Evolutionary conservation across 2,888 invertebrate genomes (phyloP).

Genomic region (Scaptomyza cyrtandrae): DNA sequence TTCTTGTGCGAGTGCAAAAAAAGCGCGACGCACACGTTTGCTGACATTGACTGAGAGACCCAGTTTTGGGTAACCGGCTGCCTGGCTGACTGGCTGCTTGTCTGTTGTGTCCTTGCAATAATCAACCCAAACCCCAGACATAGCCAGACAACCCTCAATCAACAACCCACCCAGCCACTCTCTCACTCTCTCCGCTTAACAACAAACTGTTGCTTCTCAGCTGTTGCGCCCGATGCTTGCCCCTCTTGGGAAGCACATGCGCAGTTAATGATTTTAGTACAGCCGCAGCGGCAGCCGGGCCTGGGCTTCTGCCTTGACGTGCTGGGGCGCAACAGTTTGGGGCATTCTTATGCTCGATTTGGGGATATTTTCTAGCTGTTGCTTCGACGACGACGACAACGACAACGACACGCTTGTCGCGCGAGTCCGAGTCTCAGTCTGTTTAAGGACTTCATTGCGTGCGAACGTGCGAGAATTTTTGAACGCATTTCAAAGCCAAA

Average conservation of each 20-base stretch:
- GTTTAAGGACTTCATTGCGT: constrained; percentile 77
- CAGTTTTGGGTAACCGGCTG: constrained; percentile 68
- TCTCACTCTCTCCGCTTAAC: constrained; percentile 18
- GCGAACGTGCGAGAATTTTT: constrained; percentile 67
- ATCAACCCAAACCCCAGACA: neutral
- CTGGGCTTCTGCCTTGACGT: constrained; percentile 26
- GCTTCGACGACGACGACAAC: constrained; percentile 50
- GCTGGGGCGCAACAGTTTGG: constrained; percentile 73
- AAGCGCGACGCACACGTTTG: constrained; percentile 31
- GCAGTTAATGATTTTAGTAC: constrained; percentile 59
- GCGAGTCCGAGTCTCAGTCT: constrained; percentile 46
- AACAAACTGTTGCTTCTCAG: constrained; percentile 80
- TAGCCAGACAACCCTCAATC: neutral
- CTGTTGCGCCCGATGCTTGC: constrained; percentile 42
- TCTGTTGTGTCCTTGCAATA: constrained; percentile 32
- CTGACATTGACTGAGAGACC: constrained; percentile 80
- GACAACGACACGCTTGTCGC: neutral
- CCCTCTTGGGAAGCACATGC: constrained; percentile 49
- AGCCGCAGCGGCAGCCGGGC: constrained; percentile 46
- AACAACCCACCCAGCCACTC: neutral
- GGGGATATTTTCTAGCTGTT: constrained; percentile 74
- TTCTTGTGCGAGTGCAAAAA: constrained; percentile 10
- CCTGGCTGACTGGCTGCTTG: constrained; percentile 28
- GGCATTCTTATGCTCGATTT: constrained; percentile 65
- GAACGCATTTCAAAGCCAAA: constrained; percentile 32